These are phyloP conservation scores for Myiozetetes cayanensis DNA, from an alignment of 2,113 vertebrate genomes.

Conservation along the genomic window DNA sequence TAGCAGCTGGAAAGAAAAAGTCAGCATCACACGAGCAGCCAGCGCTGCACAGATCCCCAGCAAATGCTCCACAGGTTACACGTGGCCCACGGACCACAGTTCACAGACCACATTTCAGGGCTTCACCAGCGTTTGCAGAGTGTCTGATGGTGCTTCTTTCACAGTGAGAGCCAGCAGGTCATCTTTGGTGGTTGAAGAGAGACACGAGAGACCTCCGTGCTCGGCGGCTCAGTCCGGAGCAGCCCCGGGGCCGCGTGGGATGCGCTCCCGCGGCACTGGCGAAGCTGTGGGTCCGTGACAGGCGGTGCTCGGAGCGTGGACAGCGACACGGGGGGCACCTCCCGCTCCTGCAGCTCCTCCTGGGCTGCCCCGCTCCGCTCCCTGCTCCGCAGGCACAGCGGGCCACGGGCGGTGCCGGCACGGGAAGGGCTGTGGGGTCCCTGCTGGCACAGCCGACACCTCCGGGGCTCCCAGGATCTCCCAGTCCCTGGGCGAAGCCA, in stretches of 20 bases:
- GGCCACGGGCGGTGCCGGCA: background rate
- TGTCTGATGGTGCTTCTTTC: background rate
- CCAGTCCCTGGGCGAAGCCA: background rate
- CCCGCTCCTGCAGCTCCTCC: accelerated
- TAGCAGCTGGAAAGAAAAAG: slow-evolving; percentile 37
- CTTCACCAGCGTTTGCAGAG: background rate
- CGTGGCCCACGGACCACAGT: background rate
- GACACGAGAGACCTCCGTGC: background rate
- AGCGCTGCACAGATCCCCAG: background rate
- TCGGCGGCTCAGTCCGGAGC: background rate
- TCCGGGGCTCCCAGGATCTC: background rate
- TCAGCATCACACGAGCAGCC: slow-evolving; percentile 27
- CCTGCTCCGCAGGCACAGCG: background rate
- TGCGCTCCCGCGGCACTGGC: background rate
- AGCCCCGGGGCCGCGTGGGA: accelerated
- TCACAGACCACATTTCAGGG: background rate
- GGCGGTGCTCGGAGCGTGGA: accelerated
- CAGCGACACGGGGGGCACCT: accelerated
- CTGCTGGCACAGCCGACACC: background rate
- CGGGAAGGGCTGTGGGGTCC: background rate
- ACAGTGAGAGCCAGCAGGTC: slow-evolving; percentile 37
- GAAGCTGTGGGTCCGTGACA: background rate
- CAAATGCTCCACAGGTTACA: background rate
- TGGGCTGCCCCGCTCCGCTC: too few relatives aligned
- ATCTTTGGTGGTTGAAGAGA: slow-evolving; percentile 26